Base-by-base conservation (phyloP, 1,140 invertebrate genomes). In the Drosophila nikananu region DNA sequence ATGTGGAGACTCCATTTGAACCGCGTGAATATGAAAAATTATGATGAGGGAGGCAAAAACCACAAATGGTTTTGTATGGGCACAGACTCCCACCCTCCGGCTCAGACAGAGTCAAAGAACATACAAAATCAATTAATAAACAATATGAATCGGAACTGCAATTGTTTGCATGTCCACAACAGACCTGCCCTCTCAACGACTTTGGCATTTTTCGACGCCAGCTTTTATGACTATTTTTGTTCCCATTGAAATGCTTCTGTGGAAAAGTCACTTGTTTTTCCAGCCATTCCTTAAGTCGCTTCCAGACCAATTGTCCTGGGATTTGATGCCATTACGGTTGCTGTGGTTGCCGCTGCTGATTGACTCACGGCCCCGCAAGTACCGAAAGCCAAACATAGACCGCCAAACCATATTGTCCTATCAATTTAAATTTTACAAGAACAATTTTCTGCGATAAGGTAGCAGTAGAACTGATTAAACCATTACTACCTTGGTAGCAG, bases 331-430 rank as follows among this genome's bases (percentile, higher is more conserved):
- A 68, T 48, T 55, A 68, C 23, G 54, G 52, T 65, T 71, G 32
- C 72, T 51, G 46, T 67, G 44, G 51, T 35, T 71, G 27, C 66
- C 71, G 49, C 63, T 78, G 49, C 71, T 81, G 78, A 81, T 71
- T 89, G 81, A 90, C 55, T 73, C 62, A 68, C 44, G 76, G 49
- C 70, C 57, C 70, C 49, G 52, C 70, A 86, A 68, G 82, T 81
- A 64, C 32, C 41, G 49, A 51, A 23, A 35, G 25, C 41, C 59
- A 23, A 25, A 21, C 27, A 39, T 42, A 30, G 32, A 41, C 35
- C n/a, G 52, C 62, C 57, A 87, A 77, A 71, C 76, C 68, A 81
- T 68, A 72, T 86, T 86, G 77, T 46, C 61, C 48, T 63, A 86
- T 82, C 62, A 77, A 71, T 87, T 83, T 74, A 72, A 71, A 66